These are phyloP conservation scores for Corvus moneduloides DNA, from an alignment of 2,113 vertebrate genomes.

Conservation along the genomic window DNA sequence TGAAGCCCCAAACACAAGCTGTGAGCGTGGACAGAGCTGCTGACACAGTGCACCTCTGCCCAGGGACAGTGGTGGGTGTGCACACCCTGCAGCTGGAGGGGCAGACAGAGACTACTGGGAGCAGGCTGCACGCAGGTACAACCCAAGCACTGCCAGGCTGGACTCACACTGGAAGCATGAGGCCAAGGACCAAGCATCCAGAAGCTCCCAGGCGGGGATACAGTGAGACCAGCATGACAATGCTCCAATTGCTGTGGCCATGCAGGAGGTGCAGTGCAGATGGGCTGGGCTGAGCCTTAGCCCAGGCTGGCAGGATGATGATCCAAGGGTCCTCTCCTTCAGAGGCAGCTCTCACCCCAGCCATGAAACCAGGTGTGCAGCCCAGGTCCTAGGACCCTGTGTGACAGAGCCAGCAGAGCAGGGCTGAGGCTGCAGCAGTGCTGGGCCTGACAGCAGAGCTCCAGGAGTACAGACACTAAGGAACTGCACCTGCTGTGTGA, in stretches of 20 bases:
- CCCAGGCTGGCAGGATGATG: background rate
- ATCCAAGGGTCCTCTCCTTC: background rate
- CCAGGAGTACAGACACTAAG: background rate
- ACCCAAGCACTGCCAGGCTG: background rate
- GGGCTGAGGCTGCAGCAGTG: background rate
- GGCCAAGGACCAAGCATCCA: background rate
- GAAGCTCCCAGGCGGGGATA: background rate
- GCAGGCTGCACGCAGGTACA: background rate
- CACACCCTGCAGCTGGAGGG: background rate
- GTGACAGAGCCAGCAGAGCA: background rate
- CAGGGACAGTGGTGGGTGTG: background rate
- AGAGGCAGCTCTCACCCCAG: background rate
- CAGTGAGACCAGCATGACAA: background rate
- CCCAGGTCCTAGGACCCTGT: background rate
- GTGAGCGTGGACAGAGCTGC: background rate
- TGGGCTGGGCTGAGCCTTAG: background rate
- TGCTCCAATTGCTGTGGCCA: background rate
- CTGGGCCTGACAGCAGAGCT: background rate
- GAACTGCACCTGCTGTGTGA: background rate
- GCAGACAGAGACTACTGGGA: background rate
- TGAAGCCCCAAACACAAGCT: background rate
- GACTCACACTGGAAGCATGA: background rate
- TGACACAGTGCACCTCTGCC: background rate
- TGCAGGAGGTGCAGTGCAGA: background rate
- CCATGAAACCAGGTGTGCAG: background rate